Conservation (phyloP, 2,888 invertebrate genomes). For the Apamea anceps region DNA sequence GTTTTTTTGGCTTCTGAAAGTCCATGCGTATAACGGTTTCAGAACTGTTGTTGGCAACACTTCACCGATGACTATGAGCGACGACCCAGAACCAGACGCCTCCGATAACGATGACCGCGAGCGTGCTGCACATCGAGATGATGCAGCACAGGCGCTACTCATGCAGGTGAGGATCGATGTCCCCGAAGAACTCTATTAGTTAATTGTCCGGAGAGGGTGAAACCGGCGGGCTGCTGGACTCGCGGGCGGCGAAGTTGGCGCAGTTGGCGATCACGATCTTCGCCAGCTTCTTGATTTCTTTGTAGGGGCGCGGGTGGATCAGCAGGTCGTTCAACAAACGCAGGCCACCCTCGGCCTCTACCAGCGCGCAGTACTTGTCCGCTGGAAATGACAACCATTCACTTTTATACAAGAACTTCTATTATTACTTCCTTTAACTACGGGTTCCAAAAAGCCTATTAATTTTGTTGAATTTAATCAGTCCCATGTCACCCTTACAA, state of each 20-base stretch:
- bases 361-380: slow-evolving; percentile 97
- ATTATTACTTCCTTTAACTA: not conserved
- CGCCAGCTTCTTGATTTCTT: slow-evolving; percentile 92
- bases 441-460: not conserved
- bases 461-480: not conserved
- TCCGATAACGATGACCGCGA: slow-evolving; percentile 15
- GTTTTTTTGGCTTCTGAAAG: slow-evolving; percentile 53
- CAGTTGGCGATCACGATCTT: slow-evolving; percentile 93
- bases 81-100: slow-evolving; percentile 18
- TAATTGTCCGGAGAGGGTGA: slow-evolving; percentile 75
- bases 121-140: slow-evolving; percentile 37
- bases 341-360: slow-evolving; percentile 96
- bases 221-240: slow-evolving; percentile 56
- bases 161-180: slow-evolving; percentile 74
- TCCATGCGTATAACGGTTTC: slow-evolving; percentile 36
- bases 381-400: slow-evolving; percentile 90
- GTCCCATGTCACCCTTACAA: not conserved
- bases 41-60: slow-evolving; percentile 19
- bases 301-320: slow-evolving; percentile 91
- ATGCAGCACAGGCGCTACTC: slow-evolving; percentile 69
- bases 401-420: not conserved
- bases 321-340: slow-evolving; percentile 92
- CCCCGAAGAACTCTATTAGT: slow-evolving; percentile 82
- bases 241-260: slow-evolving; percentile 69
- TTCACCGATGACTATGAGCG: slow-evolving; percentile 28